phyloP scores from a whole-genome alignment of 2,113 vertebrate species.

The Macquaria australasica region DNA sequence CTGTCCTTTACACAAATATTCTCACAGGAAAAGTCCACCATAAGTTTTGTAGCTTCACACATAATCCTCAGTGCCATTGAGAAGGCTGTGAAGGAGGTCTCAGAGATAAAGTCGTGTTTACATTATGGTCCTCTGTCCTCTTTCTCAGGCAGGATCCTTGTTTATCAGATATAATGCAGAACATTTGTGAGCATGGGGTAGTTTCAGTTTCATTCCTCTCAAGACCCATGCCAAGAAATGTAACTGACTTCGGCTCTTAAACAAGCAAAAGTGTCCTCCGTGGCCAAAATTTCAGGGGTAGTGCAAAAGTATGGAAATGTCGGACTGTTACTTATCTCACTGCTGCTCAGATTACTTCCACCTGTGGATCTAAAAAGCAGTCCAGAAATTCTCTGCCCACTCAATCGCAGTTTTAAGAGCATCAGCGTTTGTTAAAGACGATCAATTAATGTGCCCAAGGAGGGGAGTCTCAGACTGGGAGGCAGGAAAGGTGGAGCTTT shows the following conservation, averaged over 20 bases:
- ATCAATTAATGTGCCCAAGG: neutral
- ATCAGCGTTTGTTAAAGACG: neutral
- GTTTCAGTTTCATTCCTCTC: slow-evolving; percentile 16
- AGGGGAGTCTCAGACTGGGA: neutral
- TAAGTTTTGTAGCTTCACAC: slow-evolving; percentile 20
- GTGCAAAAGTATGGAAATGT: neutral
- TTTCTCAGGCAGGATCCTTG: slow-evolving; percentile 56
- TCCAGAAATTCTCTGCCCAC: neutral
- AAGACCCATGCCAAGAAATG: slow-evolving; percentile 31
- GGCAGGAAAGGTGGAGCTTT: neutral
- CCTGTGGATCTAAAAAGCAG: slow-evolving; percentile 11
- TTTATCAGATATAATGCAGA: slow-evolving; percentile 59
- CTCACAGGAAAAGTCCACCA: slow-evolving; percentile 48
- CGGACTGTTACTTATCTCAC: neutral
- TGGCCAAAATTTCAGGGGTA: neutral
- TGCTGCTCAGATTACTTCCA: slow-evolving; percentile 21
- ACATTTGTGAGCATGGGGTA: slow-evolving; percentile 39
- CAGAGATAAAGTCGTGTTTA: slow-evolving; percentile 62
- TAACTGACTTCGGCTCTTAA: slow-evolving; percentile 13
- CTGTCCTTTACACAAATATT: slow-evolving; percentile 28
- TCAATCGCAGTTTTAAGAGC: slow-evolving; percentile 13
- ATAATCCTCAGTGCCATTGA: slow-evolving; percentile 47
- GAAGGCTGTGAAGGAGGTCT: slow-evolving; percentile 32
- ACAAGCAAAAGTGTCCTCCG: slow-evolving; percentile 19
- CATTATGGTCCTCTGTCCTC: slow-evolving; percentile 44